Conservation (phyloP, 2,888 invertebrate species). For the Caenorhabditis imperialis region DNA sequence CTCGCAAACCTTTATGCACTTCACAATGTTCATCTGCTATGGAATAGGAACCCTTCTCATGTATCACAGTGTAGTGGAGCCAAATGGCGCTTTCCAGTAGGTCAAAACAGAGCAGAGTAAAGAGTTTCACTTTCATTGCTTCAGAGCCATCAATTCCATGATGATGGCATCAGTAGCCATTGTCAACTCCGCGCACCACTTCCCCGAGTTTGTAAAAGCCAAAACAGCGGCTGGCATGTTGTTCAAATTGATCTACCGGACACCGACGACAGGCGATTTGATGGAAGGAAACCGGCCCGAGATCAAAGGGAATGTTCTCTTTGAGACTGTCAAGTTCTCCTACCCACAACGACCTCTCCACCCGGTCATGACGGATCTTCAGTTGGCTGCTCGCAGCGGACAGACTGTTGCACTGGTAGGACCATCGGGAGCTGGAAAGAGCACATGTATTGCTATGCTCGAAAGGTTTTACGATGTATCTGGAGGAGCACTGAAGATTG, state of each 20-base stretch:
- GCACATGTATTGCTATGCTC: constrained; percentile 87
- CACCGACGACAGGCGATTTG: constrained; percentile 78
- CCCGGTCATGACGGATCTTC: constrained; percentile 76
- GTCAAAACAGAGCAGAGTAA: not conserved
- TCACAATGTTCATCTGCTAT: constrained; percentile 61
- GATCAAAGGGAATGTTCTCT: constrained; percentile 76
- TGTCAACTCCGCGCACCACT: constrained; percentile 68
- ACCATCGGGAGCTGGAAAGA: constrained; percentile 90
- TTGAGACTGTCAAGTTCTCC: constrained; percentile 78
- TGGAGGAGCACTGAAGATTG: too few species aligned
- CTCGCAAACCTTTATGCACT: constrained; percentile 64
- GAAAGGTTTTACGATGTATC: constrained; percentile 88
- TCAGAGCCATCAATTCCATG: constrained; percentile 57
- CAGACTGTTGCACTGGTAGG: constrained; percentile 80
- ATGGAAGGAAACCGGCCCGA: constrained; percentile 57
- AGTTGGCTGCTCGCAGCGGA: constrained; percentile 75
- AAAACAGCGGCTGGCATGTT: constrained; percentile 78
- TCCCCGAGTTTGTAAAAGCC: constrained; percentile 80
- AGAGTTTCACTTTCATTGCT: not conserved
- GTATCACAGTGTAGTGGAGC: constrained; percentile 51
- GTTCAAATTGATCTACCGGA: constrained; percentile 77
- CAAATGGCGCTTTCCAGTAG: constrained; percentile 60
- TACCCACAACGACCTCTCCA: constrained; percentile 78
- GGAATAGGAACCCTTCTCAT: constrained; percentile 65
- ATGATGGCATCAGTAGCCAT: constrained; percentile 63